Conservation (phyloP, 2,888 invertebrate species). For the Lymantria monacha region DNA sequence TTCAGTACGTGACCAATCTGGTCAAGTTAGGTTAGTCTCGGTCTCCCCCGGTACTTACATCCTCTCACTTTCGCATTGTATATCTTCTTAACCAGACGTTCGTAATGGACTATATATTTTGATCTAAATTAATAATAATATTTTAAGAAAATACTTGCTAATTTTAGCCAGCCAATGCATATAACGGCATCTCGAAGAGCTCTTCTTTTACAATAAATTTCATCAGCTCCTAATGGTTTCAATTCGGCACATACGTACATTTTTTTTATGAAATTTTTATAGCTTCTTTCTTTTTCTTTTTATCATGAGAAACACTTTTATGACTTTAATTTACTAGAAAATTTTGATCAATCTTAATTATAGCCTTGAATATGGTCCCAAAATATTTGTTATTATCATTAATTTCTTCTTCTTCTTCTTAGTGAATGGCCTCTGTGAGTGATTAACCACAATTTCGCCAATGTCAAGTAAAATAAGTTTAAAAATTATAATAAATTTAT, state of each 20-base stretch:
- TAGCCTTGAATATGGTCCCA: neutral
- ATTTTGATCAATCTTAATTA: neutral
- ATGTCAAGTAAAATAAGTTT: no score
- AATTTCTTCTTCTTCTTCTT: no score
- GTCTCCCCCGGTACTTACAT: no score
- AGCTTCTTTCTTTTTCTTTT: neutral
- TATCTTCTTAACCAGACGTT: no score
- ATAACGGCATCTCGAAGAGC: constrained; percentile 49
- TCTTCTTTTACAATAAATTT: constrained; percentile 29
- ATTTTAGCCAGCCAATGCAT: constrained; percentile 56
- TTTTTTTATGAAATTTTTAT: neutral
- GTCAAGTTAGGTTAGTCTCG: no score
- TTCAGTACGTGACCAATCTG: no score
- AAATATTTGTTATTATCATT: neutral
- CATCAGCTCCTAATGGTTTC: constrained; percentile 29
- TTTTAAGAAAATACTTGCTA: constrained; percentile 42
- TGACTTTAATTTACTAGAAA: neutral
- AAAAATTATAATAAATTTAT: no score
- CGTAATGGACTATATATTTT: no score
- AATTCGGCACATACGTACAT: constrained; percentile 30
- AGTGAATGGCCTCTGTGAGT: no score
- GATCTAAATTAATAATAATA: no score
- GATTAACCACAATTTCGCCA: no score
- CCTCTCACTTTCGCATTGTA: no score
- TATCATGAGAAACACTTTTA: neutral